Conservation (phyloP, 1,140 invertebrate species). For the Cotesia glomerata region DNA sequence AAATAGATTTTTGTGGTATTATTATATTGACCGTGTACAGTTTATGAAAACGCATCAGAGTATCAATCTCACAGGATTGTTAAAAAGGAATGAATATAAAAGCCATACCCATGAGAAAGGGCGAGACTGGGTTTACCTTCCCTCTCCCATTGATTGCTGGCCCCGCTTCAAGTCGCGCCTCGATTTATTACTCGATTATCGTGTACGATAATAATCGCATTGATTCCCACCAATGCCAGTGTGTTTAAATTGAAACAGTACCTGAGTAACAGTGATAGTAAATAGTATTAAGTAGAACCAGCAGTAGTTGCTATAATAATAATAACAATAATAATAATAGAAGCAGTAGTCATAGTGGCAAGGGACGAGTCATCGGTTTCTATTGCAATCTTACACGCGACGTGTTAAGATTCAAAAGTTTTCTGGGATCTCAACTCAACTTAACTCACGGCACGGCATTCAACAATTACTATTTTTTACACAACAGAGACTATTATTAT, state of each 20-base stretch:
- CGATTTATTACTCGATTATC: constrained; percentile 30
- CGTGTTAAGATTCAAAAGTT: constrained; percentile 18
- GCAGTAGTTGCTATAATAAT: not conserved
- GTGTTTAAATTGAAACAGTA: not conserved
- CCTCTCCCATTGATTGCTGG: not conserved
- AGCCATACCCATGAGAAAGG: constrained; percentile 9
- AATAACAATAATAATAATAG: not conserved
- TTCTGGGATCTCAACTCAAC: not conserved
- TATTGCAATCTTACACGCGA: constrained; percentile 24
- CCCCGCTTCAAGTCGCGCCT: not conserved
- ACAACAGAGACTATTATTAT: not conserved
- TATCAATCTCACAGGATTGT: not conserved
- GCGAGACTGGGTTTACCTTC: not conserved
- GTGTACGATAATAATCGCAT: constrained; percentile 28
- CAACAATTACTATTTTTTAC: not conserved
- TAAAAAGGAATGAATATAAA: not conserved
- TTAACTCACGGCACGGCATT: constrained; percentile 11
- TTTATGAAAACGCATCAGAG: not conserved
- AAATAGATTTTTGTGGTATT: not conserved
- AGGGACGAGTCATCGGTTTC: constrained; percentile 12
- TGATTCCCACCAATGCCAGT: constrained; percentile 23
- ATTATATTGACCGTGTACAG: not conserved
- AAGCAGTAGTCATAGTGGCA: not conserved
- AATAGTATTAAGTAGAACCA: not conserved
- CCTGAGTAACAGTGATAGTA: no score